Evolutionary conservation across 2,888 invertebrate genomes (phyloP).

Genomic region (Campaea margaritaria): DNA sequence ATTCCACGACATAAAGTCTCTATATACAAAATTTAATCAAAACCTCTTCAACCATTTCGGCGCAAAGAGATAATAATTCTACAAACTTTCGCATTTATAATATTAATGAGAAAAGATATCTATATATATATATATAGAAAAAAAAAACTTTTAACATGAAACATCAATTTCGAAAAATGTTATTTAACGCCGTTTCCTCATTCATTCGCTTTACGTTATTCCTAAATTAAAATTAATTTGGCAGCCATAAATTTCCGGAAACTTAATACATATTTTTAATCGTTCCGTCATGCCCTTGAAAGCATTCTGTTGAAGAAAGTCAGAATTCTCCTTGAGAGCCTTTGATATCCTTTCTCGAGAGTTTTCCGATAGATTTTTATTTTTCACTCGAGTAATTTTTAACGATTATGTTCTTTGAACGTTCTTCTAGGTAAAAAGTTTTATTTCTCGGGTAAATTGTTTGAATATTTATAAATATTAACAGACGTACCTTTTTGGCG

Average conservation of each 20-base stretch:
- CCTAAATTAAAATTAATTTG: constrained; percentile 26
- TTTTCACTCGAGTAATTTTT: constrained; percentile 32
- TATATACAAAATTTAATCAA: too few relatives aligned
- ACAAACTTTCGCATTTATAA: too few relatives aligned
- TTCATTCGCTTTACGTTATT: constrained; percentile 9
- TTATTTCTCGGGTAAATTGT: constrained; percentile 23
- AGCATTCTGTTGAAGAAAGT: constrained; percentile 18
- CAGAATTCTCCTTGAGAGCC: constrained; percentile 13
- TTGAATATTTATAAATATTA: too few relatives aligned
- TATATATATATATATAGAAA: too few relatives aligned
- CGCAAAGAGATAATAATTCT: too few relatives aligned
- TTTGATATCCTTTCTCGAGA: constrained; percentile 37
- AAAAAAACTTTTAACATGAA: too few relatives aligned
- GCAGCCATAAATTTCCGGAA: constrained; percentile 24
- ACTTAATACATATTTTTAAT: constrained; percentile 23
- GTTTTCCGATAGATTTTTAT: constrained; percentile 34
- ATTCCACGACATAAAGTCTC: too few relatives aligned
- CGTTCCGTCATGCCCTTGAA: constrained; percentile 14
- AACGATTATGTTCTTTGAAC: constrained; percentile 34
- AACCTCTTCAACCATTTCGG: too few relatives aligned
- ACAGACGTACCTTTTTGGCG: too few relatives aligned
- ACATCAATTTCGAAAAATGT: background rate
- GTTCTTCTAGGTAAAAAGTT: constrained; percentile 13
- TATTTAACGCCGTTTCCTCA: constrained; percentile 2
- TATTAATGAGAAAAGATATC: too few relatives aligned